Base-by-base conservation (phyloP, 2,797 vertebrate species). In the Trachurus trachurus region DNA sequence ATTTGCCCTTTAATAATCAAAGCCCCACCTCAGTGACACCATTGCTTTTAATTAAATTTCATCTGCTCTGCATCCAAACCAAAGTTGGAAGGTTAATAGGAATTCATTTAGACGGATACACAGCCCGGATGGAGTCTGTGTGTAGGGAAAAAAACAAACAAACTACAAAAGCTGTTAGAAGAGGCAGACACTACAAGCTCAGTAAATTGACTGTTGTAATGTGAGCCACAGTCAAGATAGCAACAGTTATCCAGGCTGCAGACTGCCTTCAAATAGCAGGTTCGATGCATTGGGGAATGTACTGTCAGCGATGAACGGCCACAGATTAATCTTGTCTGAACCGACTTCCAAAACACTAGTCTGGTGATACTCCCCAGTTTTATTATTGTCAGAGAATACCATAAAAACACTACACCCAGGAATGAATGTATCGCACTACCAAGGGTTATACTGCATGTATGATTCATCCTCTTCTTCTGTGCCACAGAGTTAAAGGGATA, bases 31-130 rank as follows among this genome's bases (percentile, higher is more conserved):
- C 11, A 52, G 10, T 50, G 47, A 60, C 34, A 64, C 54, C 42
- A 39, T 69, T 9, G 52, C 21, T 67, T 70, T 70, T 61, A 16
- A 68, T 61, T 45, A 42, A 42, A 66, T 44, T 60, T 74, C 50
- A 78, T 62, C 75, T 63, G 22, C 54, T 68, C 57, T 26, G 64
- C 52, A 13, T 26, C 52, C 52, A 53, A 29, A 53, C 11, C 21
- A 26, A 15, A 57, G 31, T 21, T 64, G 39, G 34, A 61, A 49
- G 29, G 26, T 52, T 19, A 39, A 72, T 19, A 57, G 10, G n/a
- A 71, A 49, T 26, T 34, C 5, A 22, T 40, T 71, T 19, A 66
- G 29, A 66, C 50, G 5, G 17, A 70, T 19, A 45, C 16, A 52
- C 13, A 69, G 53, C 13, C 31, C 37, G 40, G n/a, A 50, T 19